Evolutionary conservation across 2,888 invertebrate species (phyloP).

Genomic region (Villa cingulata): DNA sequence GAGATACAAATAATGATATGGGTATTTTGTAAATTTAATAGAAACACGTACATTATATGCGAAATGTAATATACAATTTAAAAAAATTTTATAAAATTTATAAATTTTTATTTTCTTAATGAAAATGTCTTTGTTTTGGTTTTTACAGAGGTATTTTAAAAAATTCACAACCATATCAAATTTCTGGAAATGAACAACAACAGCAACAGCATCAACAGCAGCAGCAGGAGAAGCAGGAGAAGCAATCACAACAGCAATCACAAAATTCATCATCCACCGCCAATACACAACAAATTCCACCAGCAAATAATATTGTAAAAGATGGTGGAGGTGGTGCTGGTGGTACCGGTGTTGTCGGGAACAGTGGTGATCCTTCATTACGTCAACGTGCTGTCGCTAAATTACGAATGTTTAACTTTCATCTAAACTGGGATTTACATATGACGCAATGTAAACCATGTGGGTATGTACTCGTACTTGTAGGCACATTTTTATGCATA

Average conservation of each 20-base stretch:
- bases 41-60: too few species aligned
- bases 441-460: conserved; percentile 38
- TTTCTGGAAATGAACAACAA: neutral
- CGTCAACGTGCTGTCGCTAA: conserved; percentile 36
- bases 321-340: conserved; percentile 7
- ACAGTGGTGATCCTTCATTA: conserved; percentile 27
- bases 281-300: neutral
- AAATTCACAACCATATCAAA: neutral
- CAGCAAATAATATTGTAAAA: too few species aligned
- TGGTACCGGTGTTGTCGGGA: neutral
- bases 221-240: conserved; percentile 16
- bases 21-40: too few species aligned
- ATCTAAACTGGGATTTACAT: conserved; percentile 37
- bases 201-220: conserved; percentile 12
- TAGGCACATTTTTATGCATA: too few species aligned
- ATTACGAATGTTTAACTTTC: conserved; percentile 36
- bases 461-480: conserved; percentile 24
- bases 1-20: too few species aligned
- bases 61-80: too few species aligned
- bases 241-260: too few species aligned
- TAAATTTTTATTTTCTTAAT: too few species aligned
- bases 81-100: too few species aligned
- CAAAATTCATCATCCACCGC: too few species aligned
- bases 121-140: neutral
- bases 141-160: neutral